These are phyloP conservation scores for Cynopterus sphinx DNA, from an alignment of 2,797 vertebrate species.

Conservation along the genomic window DNA sequence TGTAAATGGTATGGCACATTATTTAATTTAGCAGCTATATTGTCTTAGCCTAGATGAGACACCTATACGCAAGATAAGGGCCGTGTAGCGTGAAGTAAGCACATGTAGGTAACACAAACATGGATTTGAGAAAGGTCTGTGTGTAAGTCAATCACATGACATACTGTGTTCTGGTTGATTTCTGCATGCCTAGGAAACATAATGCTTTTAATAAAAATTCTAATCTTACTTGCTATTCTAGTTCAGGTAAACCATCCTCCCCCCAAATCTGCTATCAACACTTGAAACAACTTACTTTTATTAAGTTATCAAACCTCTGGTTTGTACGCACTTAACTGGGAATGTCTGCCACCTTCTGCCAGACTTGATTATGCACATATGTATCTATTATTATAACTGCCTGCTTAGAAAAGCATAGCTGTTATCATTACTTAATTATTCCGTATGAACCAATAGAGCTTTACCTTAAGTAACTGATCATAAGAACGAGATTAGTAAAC, in stretches of 20 bases:
- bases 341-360: slow-evolving; percentile 77
- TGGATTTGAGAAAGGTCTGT: slow-evolving; percentile 1
- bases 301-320: slow-evolving; percentile 75
- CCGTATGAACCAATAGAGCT: slow-evolving; percentile 30
- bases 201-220: slow-evolving; percentile 74
- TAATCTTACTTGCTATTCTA: slow-evolving; percentile 69
- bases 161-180: slow-evolving; percentile 55
- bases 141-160: background rate
- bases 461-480: slow-evolving; percentile 53
- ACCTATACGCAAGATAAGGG: background rate
- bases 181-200: slow-evolving; percentile 54
- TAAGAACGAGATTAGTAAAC: slow-evolving; percentile 30
- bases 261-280: slow-evolving; percentile 3
- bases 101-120: background rate
- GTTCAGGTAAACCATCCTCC: slow-evolving; percentile 60
- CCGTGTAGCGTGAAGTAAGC: background rate
- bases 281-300: slow-evolving; percentile 72
- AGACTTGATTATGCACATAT: slow-evolving; percentile 69
- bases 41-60: background rate
- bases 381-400: slow-evolving; percentile 70
- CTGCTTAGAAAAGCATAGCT: slow-evolving; percentile 60
- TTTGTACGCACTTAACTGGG: slow-evolving; percentile 61
- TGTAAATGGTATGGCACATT: slow-evolving; percentile 54
- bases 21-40: slow-evolving; percentile 77
- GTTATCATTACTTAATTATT: slow-evolving; percentile 67